Evolutionary conservation across 2,113 vertebrate species (phyloP).

Genomic region (Gopherus evgoodei): DNA sequence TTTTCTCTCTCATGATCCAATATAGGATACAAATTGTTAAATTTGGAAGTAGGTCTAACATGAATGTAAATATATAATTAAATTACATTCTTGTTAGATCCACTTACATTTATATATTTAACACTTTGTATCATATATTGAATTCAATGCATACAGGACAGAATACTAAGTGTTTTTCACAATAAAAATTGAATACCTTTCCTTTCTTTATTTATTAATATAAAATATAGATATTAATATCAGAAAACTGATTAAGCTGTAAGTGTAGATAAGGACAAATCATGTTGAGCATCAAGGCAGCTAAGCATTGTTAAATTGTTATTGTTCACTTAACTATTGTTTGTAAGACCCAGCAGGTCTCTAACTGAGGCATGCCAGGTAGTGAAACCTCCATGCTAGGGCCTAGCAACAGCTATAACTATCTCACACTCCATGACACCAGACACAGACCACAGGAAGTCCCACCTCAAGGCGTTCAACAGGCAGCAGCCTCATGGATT

Average conservation of each 20-base stretch:
- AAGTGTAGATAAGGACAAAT: fast-evolving
- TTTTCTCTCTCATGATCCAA: not conserved
- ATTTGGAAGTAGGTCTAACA: not conserved
- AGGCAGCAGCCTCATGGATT: not conserved
- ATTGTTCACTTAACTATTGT: not conserved
- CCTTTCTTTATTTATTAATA: not conserved
- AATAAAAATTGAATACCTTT: not conserved
- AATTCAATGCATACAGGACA: not conserved
- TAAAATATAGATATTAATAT: fast-evolving
- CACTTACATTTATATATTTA: not conserved
- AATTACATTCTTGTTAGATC: not conserved
- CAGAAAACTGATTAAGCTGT: not conserved
- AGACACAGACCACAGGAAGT: not conserved
- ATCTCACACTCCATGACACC: not conserved
- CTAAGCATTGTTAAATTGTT: not conserved
- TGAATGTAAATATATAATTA: not conserved
- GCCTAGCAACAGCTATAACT: not conserved
- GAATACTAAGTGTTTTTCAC: not conserved
- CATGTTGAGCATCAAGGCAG: fast-evolving
- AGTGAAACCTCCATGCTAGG: too few species aligned
- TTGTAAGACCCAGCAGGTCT: not conserved
- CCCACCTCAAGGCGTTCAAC: not conserved
- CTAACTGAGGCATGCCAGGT: too few species aligned
- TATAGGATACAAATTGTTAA: not conserved
- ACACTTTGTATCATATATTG: not conserved